These are phyloP conservation scores for Eretmocerus hayati DNA, from an alignment of 2,888 invertebrate genomes.

Conservation along the genomic window DNA sequence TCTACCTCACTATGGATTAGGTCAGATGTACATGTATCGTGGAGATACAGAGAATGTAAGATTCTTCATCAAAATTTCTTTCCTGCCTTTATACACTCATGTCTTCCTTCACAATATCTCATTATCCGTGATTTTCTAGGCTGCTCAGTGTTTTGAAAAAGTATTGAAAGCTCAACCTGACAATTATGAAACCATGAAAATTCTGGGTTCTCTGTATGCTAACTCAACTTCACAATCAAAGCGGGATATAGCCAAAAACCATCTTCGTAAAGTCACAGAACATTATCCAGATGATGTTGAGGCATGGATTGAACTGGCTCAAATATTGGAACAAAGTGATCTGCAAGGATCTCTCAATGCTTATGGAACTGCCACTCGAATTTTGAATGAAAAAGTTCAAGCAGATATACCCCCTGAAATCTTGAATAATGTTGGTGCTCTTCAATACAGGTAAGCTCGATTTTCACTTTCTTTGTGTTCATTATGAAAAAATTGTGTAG, in stretches of 20 bases:
- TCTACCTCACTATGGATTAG: constrained; percentile 93
- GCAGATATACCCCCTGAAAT: constrained; percentile 97
- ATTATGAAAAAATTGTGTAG: not conserved
- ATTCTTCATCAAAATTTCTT: too few species aligned
- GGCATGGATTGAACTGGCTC: constrained; percentile 98
- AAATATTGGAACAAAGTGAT: constrained; percentile 94
- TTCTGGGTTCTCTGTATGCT: constrained; percentile 93
- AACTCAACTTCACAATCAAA: constrained; percentile 82
- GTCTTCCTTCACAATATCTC: not conserved
- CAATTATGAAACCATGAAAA: constrained; percentile 99
- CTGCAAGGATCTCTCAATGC: constrained; percentile 76
- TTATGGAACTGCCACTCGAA: constrained; percentile 87
- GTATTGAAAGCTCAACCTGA: constrained; percentile 95
- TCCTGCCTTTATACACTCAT: too few species aligned
- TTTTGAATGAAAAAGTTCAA: constrained; percentile 86
- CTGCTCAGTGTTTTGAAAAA: constrained; percentile 97
- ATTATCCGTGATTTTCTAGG: constrained; percentile 51
- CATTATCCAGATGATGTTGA: constrained; percentile 98
- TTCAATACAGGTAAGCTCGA: constrained; percentile 63
- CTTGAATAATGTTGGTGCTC: constrained; percentile 91
- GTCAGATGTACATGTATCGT: constrained; percentile 98
- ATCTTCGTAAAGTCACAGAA: constrained; percentile 90
- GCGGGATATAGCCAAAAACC: constrained; percentile 87
- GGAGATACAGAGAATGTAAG: constrained; percentile 89
- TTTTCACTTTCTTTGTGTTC: constrained; percentile 5